phyloP scores from a whole-genome alignment of 2,113 vertebrate species.

The Azemiops feae region DNA sequence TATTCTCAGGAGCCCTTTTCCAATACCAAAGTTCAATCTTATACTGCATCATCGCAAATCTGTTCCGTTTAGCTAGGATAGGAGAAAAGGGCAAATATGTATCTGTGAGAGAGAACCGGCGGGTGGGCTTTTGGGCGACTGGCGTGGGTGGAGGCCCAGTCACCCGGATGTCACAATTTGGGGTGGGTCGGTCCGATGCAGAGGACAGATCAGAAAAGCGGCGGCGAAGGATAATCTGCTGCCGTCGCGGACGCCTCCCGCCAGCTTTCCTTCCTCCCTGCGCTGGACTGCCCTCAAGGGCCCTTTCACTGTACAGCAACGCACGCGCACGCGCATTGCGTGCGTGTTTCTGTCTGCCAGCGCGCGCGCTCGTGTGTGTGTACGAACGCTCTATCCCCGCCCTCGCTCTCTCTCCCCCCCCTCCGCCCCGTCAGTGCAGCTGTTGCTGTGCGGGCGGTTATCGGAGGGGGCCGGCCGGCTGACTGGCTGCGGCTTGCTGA shows the following conservation, averaged over 20 bases:
- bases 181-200: background rate
- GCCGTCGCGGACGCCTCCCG: background rate
- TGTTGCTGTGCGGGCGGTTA: constrained; percentile 20
- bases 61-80: background rate
- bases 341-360: background rate
- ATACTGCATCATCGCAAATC: background rate
- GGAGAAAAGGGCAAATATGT: background rate
- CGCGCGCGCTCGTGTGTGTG: background rate
- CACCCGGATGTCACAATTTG: background rate
- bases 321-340: background rate
- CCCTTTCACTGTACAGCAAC: background rate
- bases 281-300: background rate
- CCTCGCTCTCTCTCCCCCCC: background rate
- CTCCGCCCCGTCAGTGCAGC: constrained; percentile 17
- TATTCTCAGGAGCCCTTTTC: background rate
- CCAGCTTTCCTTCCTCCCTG: background rate
- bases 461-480: constrained; percentile 5
- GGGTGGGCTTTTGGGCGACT: background rate
- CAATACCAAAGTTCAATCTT: background rate
- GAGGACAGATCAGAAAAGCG: background rate
- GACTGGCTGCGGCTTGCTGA: constrained; percentile 10
- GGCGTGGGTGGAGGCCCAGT: background rate
- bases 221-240: background rate
- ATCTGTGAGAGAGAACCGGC: background rate
- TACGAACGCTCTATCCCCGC: background rate